Percentiles rank a stretch among this genome's conserved stretches.
These are phyloP conservation scores for Porites divaricata DNA, from an alignment of 92 coral and sea anemone species.

Conservation along the genomic window DNA sequence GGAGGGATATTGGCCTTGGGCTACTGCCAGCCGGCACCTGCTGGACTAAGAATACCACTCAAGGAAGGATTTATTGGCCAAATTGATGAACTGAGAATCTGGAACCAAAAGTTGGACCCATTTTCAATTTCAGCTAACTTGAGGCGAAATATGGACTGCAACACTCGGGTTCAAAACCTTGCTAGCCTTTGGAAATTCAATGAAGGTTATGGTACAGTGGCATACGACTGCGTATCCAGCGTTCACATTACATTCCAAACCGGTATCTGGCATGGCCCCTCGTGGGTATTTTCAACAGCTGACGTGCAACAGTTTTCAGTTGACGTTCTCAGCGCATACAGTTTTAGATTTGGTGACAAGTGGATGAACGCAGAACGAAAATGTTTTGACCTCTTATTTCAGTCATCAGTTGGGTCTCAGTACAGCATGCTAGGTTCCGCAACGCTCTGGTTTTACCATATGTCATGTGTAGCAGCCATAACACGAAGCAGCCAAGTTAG, in stretches of 20 bases:
- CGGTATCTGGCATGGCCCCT: constrained; percentile 78
- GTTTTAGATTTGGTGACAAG: constrained; percentile 58
- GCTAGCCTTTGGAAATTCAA: constrained; percentile 95
- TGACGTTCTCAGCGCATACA: constrained; percentile 42
- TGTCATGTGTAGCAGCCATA: constrained; percentile 77
- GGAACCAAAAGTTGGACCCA: constrained; percentile 87
- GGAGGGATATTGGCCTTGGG: constrained; percentile 95
- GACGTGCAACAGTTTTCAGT: constrained; percentile 60
- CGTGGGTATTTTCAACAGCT: constrained; percentile 93
- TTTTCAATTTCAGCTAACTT: constrained; percentile 68
- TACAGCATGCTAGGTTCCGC: constrained; percentile 56
- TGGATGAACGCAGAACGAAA: constrained; percentile 43
- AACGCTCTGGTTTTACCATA: constrained; percentile 72
- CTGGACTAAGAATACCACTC: constrained; percentile 64
- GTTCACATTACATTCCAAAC: constrained; percentile 81
- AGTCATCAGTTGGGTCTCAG: constrained; percentile 29
- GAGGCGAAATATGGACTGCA: constrained; percentile 69
- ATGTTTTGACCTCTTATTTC: constrained; percentile 73
- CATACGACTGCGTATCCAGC: constrained; percentile 84
- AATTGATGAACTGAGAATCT: constrained; percentile 94
- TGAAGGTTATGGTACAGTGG: constrained; percentile 91
- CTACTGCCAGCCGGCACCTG: constrained; percentile 90
- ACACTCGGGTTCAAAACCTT: constrained; percentile 43
- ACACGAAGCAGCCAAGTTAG: constrained; percentile 58
- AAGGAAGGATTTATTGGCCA: constrained; percentile 82